Conservation (phyloP, 2,113 vertebrate genomes). For the Tinamus guttatus region DNA sequence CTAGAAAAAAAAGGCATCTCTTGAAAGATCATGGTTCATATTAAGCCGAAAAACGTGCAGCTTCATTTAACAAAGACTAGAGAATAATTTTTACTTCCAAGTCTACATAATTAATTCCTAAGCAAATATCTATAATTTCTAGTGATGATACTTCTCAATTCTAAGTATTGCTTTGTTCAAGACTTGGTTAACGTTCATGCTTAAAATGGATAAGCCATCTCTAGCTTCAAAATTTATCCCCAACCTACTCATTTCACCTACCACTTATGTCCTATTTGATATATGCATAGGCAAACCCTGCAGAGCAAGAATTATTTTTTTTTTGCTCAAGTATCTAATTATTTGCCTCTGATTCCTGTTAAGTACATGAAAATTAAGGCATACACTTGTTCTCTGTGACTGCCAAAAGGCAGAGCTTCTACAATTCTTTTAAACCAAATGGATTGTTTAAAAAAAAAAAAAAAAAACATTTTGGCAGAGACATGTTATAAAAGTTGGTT, state of each 20-base stretch:
- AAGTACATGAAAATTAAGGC: not conserved
- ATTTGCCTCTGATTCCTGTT: not conserved
- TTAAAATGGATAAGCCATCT: not conserved
- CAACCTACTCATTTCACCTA: not conserved
- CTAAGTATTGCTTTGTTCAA: not conserved
- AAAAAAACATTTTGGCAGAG: not conserved
- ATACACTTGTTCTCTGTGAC: not conserved
- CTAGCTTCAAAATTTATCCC: not conserved
- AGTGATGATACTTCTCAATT: not conserved
- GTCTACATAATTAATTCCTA: not conserved
- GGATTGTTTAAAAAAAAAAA: too few relatives aligned
- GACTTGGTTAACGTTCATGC: not conserved
- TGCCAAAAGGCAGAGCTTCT: not conserved
- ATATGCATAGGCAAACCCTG: fast-evolving
- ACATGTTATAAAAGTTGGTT: not conserved
- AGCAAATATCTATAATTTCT: not conserved
- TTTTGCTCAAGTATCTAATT: not conserved
- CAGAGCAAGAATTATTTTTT: not conserved
- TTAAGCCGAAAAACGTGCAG: not conserved
- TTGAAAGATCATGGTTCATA: not conserved
- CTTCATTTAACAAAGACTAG: not conserved
- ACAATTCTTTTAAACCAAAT: not conserved
- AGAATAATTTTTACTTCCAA: not conserved
- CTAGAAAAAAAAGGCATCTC: not conserved
- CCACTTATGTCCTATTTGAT: not conserved